Evolutionary conservation across 2,888 invertebrate genomes (phyloP).

Genomic region (Drosophila hawaiiensis): DNA sequence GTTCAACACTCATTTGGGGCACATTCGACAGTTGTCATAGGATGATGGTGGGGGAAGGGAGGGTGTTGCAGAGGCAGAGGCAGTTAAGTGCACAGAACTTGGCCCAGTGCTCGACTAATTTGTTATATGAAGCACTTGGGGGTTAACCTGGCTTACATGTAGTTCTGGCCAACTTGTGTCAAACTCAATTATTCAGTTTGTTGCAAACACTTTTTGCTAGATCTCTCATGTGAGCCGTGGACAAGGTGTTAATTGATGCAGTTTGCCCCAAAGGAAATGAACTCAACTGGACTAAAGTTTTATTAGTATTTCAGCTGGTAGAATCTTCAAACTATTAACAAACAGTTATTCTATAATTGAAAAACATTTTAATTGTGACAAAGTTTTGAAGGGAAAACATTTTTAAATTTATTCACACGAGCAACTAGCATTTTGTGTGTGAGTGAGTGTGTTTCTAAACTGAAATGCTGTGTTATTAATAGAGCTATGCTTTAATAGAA

Average conservation of each 20-base stretch:
- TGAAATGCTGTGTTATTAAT: not conserved
- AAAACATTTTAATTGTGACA: not conserved
- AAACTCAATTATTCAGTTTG: slow-evolving; percentile 22
- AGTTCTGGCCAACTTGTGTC: slow-evolving; percentile 14
- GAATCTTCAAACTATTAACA: not conserved
- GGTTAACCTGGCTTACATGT: slow-evolving; percentile 10
- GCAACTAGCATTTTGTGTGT: not conserved
- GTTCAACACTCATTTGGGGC: slow-evolving; percentile 13
- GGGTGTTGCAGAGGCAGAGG: not conserved
- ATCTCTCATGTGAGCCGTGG: not conserved
- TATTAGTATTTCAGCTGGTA: not conserved
- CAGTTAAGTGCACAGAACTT: slow-evolving; percentile 7
- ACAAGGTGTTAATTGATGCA: not conserved
- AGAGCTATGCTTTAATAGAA: not conserved
- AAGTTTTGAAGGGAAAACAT: not conserved
- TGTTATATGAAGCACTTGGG: slow-evolving; percentile 2
- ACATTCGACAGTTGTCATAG: slow-evolving; percentile 21
- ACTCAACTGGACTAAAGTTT: not conserved
- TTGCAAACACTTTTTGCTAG: not conserved
- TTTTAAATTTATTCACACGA: not conserved
- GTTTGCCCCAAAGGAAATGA: not conserved
- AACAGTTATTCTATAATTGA: not conserved
- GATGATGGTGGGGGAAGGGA: too few species aligned
- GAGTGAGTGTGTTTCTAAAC: not conserved
- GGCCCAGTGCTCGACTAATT: slow-evolving; percentile 31